Conservation (phyloP, 2,797 vertebrate species). For the Chromis chromis region DNA sequence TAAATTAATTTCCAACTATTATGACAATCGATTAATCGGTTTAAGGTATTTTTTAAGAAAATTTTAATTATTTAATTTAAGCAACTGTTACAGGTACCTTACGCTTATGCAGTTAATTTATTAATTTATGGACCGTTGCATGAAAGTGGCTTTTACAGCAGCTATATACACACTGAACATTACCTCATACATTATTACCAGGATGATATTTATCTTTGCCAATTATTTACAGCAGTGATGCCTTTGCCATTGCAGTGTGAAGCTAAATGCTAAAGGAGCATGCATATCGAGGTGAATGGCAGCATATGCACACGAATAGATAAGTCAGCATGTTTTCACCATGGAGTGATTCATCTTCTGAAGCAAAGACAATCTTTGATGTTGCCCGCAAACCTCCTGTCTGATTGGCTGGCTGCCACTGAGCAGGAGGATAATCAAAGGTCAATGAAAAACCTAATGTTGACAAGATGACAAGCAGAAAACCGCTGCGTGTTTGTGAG, state of each 20-base stretch:
- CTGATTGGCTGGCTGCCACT: constrained; percentile 56
- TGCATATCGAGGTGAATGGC: not conserved
- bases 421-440: constrained; percentile 58
- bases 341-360: constrained; percentile 35
- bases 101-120: too few species aligned
- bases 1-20: too few species aligned
- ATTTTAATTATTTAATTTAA: too few species aligned
- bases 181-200: not conserved
- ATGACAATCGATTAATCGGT: too few species aligned
- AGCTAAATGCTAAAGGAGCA: not conserved
- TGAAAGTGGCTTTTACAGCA: not conserved
- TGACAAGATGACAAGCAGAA: constrained; percentile 49
- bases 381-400: constrained; percentile 29
- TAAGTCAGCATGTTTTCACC: constrained; percentile 33
- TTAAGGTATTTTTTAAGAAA: too few species aligned
- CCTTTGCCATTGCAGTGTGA: not conserved
- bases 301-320: constrained; percentile 8
- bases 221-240: not conserved
- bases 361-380: constrained; percentile 44
- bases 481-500: not conserved
- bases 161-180: not conserved
- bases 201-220: not conserved
- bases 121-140: too few species aligned
- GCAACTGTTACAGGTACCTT: too few species aligned
- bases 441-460: constrained; percentile 56